Evolutionary conservation across 2,888 invertebrate species (phyloP), one percentile per base, ranked within the genome.

Genomic region (Steromphala cineraria): DNA sequence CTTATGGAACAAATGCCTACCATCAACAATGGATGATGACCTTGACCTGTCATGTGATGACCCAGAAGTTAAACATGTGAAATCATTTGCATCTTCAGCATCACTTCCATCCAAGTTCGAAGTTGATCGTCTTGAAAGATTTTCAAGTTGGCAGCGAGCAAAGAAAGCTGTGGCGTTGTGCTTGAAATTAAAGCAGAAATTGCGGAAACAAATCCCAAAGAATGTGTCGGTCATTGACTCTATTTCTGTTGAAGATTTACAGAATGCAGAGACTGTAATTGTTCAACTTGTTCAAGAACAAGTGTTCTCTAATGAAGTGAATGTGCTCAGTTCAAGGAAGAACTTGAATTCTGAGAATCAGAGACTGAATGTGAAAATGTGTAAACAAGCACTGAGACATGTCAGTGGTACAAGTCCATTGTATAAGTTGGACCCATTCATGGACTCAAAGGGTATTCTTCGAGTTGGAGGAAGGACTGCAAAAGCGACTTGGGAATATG

Each of bases 381-480:
- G 67, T 67, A 71, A 71, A 28, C 21, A 36, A 24, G 36, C 2
- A 28, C 3, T n/a, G 53, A 62, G 15, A 17, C 36, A 36, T 36
- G 36, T 36, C 36, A 36, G 36, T 36, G 75, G 79, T 8, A 79
- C 76, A 67, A 75, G 78, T 15, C 19, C 78, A 13, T 36, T 85
- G 17, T 77, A 28, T 55, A 31, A 31, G 3, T 79, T 87, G 15
- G 84, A 85, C 53, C 88, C 87, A 10, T 84, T 83, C 67, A 0
- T 86, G 28, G 84, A 83, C 67, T 19, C 79, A 21, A 52, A 81
- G 19, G 86, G 85, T 5, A 10, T 88, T 10, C 15, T 88, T 10
- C 80, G 87, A 28, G 86, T 89, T 21, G 88, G 86, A 52, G 89
- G 88, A 17, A 75, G 84, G 21, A 55, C 83, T 4, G 46, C 46